phyloP scores from a whole-genome alignment of 2,888 invertebrate species.

The Arenicola marina region DNA sequence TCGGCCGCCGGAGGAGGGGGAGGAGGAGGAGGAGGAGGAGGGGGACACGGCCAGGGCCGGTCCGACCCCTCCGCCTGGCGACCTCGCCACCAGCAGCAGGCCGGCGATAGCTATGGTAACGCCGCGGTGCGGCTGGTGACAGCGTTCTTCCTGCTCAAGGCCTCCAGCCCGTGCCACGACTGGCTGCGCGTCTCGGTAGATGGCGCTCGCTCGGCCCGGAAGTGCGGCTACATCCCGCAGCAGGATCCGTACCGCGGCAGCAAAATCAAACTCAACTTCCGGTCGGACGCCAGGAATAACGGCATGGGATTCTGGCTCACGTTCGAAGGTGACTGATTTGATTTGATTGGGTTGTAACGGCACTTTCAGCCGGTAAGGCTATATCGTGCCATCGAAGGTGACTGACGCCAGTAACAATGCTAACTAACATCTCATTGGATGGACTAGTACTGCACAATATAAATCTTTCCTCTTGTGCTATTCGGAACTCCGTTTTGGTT shows the following conservation, averaged over 20 bases:
- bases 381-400: too few relatives aligned
- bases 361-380: too few relatives aligned
- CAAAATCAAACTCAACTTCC: conserved; percentile 17
- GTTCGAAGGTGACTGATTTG: conserved; percentile 8
- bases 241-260: conserved; percentile 10
- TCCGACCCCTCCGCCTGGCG: background rate
- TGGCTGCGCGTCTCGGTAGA: conserved; percentile 20
- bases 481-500: too few relatives aligned
- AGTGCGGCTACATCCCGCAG: conserved; percentile 28
- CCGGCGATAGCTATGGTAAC: background rate
- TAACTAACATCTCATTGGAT: too few relatives aligned
- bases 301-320: conserved; percentile 32
- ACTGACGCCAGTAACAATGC: too few relatives aligned
- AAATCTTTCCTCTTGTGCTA: too few relatives aligned
- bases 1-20: background rate
- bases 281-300: conserved; percentile 20
- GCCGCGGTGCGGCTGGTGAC: conserved; percentile 5
- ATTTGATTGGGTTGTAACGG: too few relatives aligned
- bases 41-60: too few relatives aligned
- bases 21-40: too few relatives aligned
- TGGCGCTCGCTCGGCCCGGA: background rate
- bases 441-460: too few relatives aligned
- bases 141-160: conserved; percentile 28
- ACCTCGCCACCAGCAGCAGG: background rate
- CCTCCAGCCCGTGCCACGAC: conserved; percentile 24